Conservation (phyloP, 1,140 invertebrate genomes). For the Drosophila leontia region DNA sequence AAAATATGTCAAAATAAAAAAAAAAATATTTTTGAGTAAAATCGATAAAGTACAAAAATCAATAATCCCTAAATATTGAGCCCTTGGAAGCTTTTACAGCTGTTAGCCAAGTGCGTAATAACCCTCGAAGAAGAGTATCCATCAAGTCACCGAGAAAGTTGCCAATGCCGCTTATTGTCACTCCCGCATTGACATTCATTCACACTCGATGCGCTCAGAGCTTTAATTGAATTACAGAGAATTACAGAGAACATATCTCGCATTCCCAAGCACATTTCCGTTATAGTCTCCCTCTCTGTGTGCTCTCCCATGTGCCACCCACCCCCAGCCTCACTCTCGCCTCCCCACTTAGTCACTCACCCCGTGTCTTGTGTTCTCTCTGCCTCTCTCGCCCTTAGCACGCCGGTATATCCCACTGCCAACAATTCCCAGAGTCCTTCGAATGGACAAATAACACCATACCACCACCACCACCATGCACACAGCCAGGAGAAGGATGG, state of each 20-base stretch:
- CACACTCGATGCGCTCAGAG: slow-evolving; percentile 31
- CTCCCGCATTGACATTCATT: slow-evolving; percentile 44
- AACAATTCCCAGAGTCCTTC: slow-evolving; percentile 76
- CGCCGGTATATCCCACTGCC: slow-evolving; percentile 77
- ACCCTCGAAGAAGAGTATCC: not conserved
- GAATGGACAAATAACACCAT: slow-evolving; percentile 77
- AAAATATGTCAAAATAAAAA: not conserved
- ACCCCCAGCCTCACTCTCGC: slow-evolving; percentile 4
- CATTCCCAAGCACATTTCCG: slow-evolving; percentile 31
- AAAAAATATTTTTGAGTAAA: not conserved
- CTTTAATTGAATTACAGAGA: slow-evolving; percentile 42
- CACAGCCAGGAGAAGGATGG: slow-evolving; percentile 45
- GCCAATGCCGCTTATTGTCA: slow-evolving; percentile 4
- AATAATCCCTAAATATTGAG: not conserved
- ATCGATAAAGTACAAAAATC: not conserved
- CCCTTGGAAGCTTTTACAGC: not conserved
- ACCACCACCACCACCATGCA: slow-evolving; percentile 43
- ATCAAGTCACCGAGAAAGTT: not conserved
- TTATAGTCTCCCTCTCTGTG: slow-evolving; percentile 3
- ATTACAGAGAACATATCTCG: slow-evolving; percentile 29
- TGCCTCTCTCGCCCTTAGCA: slow-evolving; percentile 53
- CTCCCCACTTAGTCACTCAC: slow-evolving; percentile 11
- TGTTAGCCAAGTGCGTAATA: not conserved
- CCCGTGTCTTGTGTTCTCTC: slow-evolving; percentile 24
- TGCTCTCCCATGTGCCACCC: slow-evolving; percentile 12